Conservation (phyloP, 2,113 vertebrate genomes). For the Colinus virginianus region DNA sequence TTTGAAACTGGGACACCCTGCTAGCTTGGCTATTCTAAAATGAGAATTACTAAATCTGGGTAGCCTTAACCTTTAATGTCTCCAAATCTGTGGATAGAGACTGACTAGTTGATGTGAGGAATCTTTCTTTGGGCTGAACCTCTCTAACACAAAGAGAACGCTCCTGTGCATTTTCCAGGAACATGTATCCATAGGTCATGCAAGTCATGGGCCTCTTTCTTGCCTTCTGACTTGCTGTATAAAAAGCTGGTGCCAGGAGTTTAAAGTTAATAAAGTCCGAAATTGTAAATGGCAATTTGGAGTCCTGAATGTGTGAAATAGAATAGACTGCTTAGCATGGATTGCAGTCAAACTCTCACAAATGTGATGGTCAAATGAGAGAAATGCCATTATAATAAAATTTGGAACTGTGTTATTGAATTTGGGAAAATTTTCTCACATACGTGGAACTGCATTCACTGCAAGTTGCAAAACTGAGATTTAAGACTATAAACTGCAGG, state of each 20-base stretch:
- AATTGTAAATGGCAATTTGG: background rate
- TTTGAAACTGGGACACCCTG: fast-evolving
- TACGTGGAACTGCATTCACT: background rate
- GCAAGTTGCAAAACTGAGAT: background rate
- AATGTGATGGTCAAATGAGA: background rate
- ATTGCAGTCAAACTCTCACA: background rate
- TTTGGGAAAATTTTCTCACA: background rate
- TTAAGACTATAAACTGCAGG: background rate
- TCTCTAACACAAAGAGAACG: background rate
- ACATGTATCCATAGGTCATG: fast-evolving
- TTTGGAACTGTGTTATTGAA: background rate
- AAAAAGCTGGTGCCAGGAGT: background rate
- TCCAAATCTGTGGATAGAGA: background rate
- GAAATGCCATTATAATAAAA: background rate
- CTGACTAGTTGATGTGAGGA: background rate
- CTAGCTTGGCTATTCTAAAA: background rate
- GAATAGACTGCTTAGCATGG: background rate
- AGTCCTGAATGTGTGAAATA: background rate
- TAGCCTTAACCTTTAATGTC: background rate
- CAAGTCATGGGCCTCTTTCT: background rate
- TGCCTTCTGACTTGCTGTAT: background rate
- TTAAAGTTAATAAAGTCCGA: background rate
- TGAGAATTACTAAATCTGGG: background rate
- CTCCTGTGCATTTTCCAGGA: background rate
- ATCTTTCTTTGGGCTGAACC: no score